Base-by-base conservation (phyloP, 2,113 vertebrate genomes). In the Hyperopisus bebe region DNA sequence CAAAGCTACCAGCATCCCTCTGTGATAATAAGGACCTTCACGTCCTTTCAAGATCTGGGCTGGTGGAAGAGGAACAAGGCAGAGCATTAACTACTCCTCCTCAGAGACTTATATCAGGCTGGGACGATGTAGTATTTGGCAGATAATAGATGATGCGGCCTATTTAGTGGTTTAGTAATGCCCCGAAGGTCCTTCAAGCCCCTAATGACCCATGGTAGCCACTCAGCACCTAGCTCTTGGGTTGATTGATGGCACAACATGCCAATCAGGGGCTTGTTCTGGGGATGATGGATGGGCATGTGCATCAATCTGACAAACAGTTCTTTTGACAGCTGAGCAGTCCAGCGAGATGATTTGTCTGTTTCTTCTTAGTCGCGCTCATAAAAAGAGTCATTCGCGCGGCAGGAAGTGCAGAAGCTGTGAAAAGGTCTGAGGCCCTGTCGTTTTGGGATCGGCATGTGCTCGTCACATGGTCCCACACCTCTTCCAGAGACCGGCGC, bases 81-180 rank as follows among this genome's bases (percentile, higher is more conserved):
- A 31, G 62, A 70, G 8, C 7, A 19, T 80, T 80, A 39, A 42
- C 11, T 39, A 80, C 35, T 80, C 35, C 35, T 80, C 74, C 31
- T 31, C 17, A 42, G 74, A 80, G 74, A 80, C 35, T 80, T 80
- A 80, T 80, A 15, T 42, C 17, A 13, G 15, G 74, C 35, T 42
- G 5, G 35, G 62, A 31, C 17, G 35, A 58, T 90, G 90, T 90
- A 90, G 66, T 92, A 85, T 92, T 92, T 93, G 93, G 88, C 93
- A 93, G 74, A 94, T 92, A 93, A 80, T 66, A 10, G 91, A 95
- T 92, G 44, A 84, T 47, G 44, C 3, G 19, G 21, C 82, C 44
- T 15, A 84, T 80, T 39, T 80, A 80, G 74, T 42, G 74, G 31
- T 39, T 4, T 84, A 84, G 44, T 10, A 47, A 84, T 84, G 42